Evolutionary conservation across 2,113 vertebrate genomes (phyloP).

Genomic region (Tragelaphus strepsiceros): DNA sequence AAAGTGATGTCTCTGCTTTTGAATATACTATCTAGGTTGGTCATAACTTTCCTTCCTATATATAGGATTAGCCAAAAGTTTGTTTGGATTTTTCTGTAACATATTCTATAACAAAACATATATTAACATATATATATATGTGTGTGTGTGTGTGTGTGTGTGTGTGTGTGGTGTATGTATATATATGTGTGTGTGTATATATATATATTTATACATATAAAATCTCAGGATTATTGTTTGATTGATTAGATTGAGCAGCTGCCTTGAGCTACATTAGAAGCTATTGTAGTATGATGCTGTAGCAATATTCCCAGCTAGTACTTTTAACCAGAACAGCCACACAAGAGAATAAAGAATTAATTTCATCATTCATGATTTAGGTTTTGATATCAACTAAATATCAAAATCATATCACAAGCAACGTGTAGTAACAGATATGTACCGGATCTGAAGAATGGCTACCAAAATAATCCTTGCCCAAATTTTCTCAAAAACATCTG

Average conservation of each 20-base stretch:
- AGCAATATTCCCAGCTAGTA: not conserved
- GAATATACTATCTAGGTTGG: too few relatives aligned
- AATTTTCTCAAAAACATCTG: not conserved
- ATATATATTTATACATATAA: not conserved
- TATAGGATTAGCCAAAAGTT: too few relatives aligned
- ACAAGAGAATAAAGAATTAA: not conserved
- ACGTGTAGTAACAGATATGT: not conserved
- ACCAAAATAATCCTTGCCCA: not conserved
- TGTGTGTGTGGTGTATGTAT: fast-evolving
- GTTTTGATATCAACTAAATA: not conserved
- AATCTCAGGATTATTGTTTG: not conserved
- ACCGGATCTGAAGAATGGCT: not conserved
- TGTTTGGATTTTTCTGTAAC: too few relatives aligned
- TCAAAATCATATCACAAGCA: not conserved
- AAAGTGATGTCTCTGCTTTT: too few relatives aligned
- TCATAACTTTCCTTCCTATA: too few relatives aligned
- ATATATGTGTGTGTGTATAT: fast-evolving
- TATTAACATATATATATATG: fast-evolving
- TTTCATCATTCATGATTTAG: not conserved
- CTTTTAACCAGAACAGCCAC: not conserved
- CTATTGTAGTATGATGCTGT: not conserved
- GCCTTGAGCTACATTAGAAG: not conserved
- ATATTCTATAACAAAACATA: too few relatives aligned
- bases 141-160: not conserved
- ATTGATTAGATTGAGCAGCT: not conserved